Evolutionary conservation across 2,888 invertebrate genomes (phyloP).

Genomic region (Parasteatoda lunata): DNA sequence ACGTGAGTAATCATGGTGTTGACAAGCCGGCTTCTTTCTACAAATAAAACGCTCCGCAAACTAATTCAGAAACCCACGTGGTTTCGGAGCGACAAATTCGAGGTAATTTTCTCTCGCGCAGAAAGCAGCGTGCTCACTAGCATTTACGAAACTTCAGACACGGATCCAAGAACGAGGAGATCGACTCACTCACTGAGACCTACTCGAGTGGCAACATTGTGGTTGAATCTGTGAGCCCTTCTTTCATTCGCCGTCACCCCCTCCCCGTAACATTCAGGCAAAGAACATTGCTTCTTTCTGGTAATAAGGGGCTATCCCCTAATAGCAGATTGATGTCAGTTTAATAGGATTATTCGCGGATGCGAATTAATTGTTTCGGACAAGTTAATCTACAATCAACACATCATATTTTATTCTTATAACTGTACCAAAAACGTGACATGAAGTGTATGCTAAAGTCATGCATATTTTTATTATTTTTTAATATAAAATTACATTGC

Average conservation of each 20-base stretch:
- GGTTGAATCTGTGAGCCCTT: conserved; percentile 56
- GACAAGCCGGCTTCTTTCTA: too few species aligned
- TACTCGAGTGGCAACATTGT: conserved; percentile 60
- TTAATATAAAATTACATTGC: too few species aligned
- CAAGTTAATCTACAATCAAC: too few species aligned
- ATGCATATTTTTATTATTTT: too few species aligned
- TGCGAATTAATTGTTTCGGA: too few species aligned
- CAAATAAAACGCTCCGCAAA: not conserved
- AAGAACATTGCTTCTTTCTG: not conserved
- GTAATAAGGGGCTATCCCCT: not conserved
- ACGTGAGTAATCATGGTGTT: too few species aligned
- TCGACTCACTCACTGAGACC: conserved; percentile 40
- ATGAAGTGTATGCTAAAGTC: too few species aligned
- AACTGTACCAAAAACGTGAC: too few species aligned
- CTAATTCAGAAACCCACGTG: conserved; percentile 23
- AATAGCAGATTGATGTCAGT: not conserved
- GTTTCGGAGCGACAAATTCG: not conserved
- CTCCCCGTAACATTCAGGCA: conserved; percentile 26
- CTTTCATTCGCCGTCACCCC: conserved; percentile 36
- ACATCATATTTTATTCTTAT: too few species aligned
- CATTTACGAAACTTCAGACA: conserved; percentile 21
- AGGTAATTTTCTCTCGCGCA: conserved; percentile 10
- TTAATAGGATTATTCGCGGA: too few species aligned
- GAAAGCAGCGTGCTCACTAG: conserved; percentile 13
- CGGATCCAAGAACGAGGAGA: conserved; percentile 13